Base-by-base conservation (phyloP, 2,113 vertebrate species). In the Trinectes maculatus region DNA sequence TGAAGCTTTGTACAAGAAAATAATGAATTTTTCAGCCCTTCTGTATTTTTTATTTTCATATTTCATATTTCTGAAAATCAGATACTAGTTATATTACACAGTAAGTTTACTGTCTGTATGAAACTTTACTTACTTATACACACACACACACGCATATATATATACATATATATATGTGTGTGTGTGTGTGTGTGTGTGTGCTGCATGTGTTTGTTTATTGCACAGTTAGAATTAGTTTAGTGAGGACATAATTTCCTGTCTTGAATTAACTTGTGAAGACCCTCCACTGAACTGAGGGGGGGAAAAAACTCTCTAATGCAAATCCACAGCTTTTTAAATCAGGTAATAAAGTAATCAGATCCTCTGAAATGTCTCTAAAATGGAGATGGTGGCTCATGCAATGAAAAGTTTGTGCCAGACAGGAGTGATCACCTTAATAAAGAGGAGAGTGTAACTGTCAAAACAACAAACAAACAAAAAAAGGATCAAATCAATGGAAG, bases 361-460 rank as follows among this genome's bases (percentile, higher is more conserved):
- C 4, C 39, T 46, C 7, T 28, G n/a, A 34, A n/a, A 64, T 1
- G 2, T n/a, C 25, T n/a, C 24, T 18, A 29, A 79, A 40, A 37
- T 49, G 3, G 22, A 53, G 24, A 47, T 5, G 22, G 9, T 19
- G 19, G n/a, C 40, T 39, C 57, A 72, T 22, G 11, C 25, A 53
- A 21, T 12, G 19, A 61, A 79, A 80, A 83, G 58, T 84, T 79
- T 75, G 22, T 44, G 42, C 31, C 58, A 71, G 15, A 54, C 34
- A 40, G 24, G 22, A 64, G 4, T 11, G 43, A 62, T 34, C 47
- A 25, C 51, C 43, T 42, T 53, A 19, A 61, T 34, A 56, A 8
- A 67, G n/a, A n/a, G n/a, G n/a, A 22, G n/a, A 43, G n/a, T 34
- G 59, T 28, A 49, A 46, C 9, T 42, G 13, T 36, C 3, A 24